Conservation (phyloP, 35 echinoderm and acorn worm species). For the Lytechinus variegatus region DNA sequence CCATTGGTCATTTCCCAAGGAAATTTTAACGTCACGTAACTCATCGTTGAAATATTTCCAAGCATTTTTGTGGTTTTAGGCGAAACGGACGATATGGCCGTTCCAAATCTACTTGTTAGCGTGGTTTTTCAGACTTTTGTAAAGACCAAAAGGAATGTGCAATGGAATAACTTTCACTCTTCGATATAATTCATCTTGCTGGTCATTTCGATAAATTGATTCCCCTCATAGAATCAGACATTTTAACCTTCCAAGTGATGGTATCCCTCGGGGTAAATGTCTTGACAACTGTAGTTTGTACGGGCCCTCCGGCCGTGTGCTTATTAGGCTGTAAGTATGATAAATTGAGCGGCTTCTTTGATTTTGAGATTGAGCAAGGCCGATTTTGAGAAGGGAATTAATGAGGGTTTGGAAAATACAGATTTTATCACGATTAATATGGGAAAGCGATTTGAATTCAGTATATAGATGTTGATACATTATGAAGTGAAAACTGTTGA, state of each 20-base stretch:
- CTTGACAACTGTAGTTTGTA: background rate
- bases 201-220: background rate
- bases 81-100: background rate
- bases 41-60: background rate
- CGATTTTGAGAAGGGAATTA: background rate
- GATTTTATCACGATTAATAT: too few relatives aligned
- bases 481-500: too few relatives aligned
- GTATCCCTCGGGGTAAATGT: background rate
- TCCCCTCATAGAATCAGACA: background rate
- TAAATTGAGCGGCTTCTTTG: slow-evolving; percentile 1
- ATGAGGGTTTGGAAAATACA: too few relatives aligned
- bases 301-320: background rate
- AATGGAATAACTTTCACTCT: background rate
- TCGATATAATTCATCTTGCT: background rate
- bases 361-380: background rate
- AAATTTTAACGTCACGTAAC: background rate
- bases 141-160: background rate
- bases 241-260: background rate
- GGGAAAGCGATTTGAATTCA: too few relatives aligned
- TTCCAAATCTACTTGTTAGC: background rate
- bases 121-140: background rate
- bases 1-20: background rate
- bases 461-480: too few relatives aligned
- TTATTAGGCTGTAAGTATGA: background rate
- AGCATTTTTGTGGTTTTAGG: background rate